These are phyloP conservation scores for Spea multiplicata DNA, from an alignment of 2,113 vertebrate species.

Conservation along the genomic window DNA sequence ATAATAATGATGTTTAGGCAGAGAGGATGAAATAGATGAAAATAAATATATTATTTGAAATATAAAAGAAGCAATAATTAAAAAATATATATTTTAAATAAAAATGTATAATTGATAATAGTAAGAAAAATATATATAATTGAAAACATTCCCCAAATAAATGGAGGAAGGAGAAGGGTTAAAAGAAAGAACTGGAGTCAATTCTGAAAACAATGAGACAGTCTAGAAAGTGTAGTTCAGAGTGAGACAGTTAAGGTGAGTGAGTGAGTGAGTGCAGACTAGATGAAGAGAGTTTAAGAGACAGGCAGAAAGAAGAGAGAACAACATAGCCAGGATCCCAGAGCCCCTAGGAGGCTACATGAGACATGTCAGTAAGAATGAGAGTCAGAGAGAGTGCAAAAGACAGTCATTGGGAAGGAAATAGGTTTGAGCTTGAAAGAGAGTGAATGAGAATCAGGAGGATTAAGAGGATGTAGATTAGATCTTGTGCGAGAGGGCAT, in stretches of 20 bases:
- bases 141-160: neutral
- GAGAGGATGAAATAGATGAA: too few species aligned
- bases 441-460: neutral
- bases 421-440: neutral
- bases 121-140: too few species aligned
- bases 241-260: neutral
- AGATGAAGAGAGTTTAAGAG: neutral
- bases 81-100: too few species aligned
- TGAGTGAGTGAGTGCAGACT: neutral
- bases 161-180: neutral
- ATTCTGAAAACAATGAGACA: neutral
- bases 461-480: neutral
- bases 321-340: too few species aligned
- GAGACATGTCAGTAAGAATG: neutral
- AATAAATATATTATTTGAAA: too few species aligned
- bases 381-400: neutral
- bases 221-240: neutral
- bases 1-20: too few species aligned
- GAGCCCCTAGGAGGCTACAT: too few species aligned
- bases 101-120: too few species aligned
- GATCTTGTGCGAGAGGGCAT: neutral
- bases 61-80: too few species aligned
- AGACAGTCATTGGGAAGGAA: neutral
- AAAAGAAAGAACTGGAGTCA: neutral
- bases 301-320: neutral